A percentile compares a stretch with the other conserved stretches of the same genome.
Evolutionary conservation across 1,140 invertebrate genomes (phyloP).

Genomic region (Rhagoletis zephyria): DNA sequence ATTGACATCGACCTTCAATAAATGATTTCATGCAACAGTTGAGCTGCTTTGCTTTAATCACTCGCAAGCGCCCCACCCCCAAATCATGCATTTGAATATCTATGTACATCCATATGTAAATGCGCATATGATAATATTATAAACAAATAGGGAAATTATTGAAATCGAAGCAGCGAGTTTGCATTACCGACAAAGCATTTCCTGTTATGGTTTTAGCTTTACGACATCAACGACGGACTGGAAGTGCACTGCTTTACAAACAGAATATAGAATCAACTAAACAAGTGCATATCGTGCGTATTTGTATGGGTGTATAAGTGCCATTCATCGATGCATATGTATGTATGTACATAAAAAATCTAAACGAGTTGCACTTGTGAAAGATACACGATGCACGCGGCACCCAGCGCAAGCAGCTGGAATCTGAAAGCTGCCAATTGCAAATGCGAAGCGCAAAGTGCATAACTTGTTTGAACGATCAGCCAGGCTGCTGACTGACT

Average conservation of each 20-base stretch:
- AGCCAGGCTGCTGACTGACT: background rate
- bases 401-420: conserved; percentile 31
- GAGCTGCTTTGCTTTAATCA: background rate
- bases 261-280: background rate
- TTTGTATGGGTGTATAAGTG: background rate
- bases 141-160: background rate
- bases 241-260: conserved; percentile 28
- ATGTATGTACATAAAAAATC: background rate
- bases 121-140: background rate
- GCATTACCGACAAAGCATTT: conserved; percentile 33
- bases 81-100: background rate
- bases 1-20: conserved; percentile 41
- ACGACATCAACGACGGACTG: background rate
- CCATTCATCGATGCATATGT: background rate
- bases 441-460: background rate
- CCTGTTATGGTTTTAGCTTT: conserved; percentile 27
- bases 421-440: background rate
- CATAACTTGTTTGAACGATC: background rate
- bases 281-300: conserved; percentile 12
- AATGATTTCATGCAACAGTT: conserved; percentile 6
- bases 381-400: background rate
- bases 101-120: background rate
- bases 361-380: too few species aligned
- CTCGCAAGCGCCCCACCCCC: background rate
- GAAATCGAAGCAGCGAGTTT: conserved; percentile 27